Percentiles rank a stretch among this genome's conserved stretches.
phyloP scores from a whole-genome alignment of 1,140 invertebrate species.

The Portunus trituberculatus region DNA sequence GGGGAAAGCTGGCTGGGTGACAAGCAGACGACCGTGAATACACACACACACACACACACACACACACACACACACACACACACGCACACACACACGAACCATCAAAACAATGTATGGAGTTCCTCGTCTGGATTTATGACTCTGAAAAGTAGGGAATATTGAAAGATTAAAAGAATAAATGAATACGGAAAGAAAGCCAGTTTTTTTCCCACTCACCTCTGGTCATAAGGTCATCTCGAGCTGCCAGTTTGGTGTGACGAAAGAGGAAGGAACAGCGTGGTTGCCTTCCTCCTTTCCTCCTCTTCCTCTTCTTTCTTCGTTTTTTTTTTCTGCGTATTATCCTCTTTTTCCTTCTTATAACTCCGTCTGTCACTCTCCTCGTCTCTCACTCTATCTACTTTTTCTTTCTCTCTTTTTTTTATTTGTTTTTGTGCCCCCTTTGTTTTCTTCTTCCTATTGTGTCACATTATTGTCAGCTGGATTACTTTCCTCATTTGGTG shows the following conservation, averaged over 20 bases:
- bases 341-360: background rate
- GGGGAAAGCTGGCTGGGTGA: no score
- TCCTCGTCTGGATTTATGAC: no score
- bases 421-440: background rate
- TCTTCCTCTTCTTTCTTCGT: background rate
- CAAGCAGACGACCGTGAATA: no score
- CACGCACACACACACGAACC: no score
- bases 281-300: background rate
- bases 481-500: background rate
- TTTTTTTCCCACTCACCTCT: background rate
- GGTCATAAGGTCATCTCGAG: background rate
- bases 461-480: no score
- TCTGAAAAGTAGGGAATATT: no score
- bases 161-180: no score
- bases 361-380: background rate
- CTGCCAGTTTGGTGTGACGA: background rate
- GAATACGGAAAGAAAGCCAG: no score
- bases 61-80: no score
- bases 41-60: no score
- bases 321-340: background rate
- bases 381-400: background rate
- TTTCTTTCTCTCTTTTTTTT: background rate
- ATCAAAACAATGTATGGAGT: no score
- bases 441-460: background rate
- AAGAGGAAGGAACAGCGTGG: background rate